phyloP scores from a whole-genome alignment of 2,888 invertebrate species.

The Heliconius charithonia region DNA sequence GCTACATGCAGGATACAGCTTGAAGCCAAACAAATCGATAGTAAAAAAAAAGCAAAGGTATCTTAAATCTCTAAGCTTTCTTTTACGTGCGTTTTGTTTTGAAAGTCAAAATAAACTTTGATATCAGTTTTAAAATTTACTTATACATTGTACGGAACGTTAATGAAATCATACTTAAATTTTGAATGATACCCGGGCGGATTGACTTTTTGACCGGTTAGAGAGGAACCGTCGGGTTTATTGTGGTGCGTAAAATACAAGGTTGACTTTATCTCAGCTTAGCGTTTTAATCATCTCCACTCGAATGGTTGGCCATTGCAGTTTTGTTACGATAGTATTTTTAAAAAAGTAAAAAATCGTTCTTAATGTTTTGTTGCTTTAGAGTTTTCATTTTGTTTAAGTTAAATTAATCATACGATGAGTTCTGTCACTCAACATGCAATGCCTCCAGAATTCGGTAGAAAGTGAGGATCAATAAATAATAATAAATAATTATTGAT shows the following conservation, averaged over 20 bases:
- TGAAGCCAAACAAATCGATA: no score
- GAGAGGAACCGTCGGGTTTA: slow-evolving; percentile 21
- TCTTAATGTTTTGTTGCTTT: background rate
- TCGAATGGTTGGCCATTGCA: background rate
- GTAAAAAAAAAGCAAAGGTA: no score
- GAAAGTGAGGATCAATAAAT: no score
- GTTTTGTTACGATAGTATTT: background rate
- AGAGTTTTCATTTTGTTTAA: background rate
- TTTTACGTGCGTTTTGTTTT: background rate
- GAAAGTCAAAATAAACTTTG: slow-evolving; percentile 7
- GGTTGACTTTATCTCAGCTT: slow-evolving; percentile 15
- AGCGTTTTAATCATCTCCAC: slow-evolving; percentile 15
- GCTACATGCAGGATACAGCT: no score
- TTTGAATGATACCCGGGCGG: slow-evolving; percentile 11
- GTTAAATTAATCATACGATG: no score
- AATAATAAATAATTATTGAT: no score
- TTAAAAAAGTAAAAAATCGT: background rate
- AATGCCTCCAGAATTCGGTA: no score
- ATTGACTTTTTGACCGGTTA: slow-evolving; percentile 27
- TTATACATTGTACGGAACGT: slow-evolving; percentile 15
- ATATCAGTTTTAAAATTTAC: background rate
- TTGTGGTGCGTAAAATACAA: slow-evolving; percentile 32
- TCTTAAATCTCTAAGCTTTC: no score
- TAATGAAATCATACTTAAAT: slow-evolving; percentile 23
- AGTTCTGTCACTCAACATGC: no score